These are phyloP conservation scores for Ernsta delagoae DNA, from an alignment of 2,888 invertebrate genomes.

Conservation along the genomic window DNA sequence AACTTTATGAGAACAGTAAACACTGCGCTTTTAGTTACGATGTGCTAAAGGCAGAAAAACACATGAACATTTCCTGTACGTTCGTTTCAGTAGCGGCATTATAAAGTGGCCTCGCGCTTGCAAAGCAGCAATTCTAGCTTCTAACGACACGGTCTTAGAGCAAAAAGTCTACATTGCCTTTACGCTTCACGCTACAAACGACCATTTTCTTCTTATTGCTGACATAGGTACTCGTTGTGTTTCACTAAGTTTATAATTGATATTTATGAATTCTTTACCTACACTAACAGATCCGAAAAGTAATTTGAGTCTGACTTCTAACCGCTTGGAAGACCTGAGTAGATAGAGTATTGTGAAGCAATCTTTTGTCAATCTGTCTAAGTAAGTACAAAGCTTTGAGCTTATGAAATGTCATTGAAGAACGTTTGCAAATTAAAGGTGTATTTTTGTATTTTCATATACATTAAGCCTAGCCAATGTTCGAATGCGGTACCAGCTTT, in stretches of 20 bases:
- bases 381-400: not conserved
- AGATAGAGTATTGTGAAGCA: not conserved
- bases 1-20: slow-evolving; percentile 18
- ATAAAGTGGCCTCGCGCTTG: slow-evolving; percentile 23
- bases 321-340: no score
- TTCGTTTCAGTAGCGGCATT: slow-evolving; percentile 16
- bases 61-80: slow-evolving; percentile 17
- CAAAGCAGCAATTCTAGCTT: slow-evolving; percentile 29
- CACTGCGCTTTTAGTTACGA: slow-evolving; percentile 25
- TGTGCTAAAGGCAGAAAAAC: slow-evolving; percentile 22
- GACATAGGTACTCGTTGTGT: slow-evolving; percentile 6
- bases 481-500: no score
- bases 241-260: not conserved
- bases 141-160: slow-evolving; percentile 22
- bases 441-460: no score
- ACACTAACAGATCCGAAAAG: not conserved
- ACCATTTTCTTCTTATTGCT: slow-evolving; percentile 16
- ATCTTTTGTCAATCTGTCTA: not conserved
- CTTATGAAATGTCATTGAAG: no score
- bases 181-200: slow-evolving; percentile 20
- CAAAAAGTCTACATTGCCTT: slow-evolving; percentile 23
- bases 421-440: no score
- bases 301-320: not conserved
- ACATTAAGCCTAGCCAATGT: no score
- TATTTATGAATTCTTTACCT: not conserved